A percentile compares a stretch with the other conserved stretches of the same genome.
phyloP scores from a whole-genome alignment of 1,140 invertebrate genomes.

The Leptestheria dahalacensis region DNA sequence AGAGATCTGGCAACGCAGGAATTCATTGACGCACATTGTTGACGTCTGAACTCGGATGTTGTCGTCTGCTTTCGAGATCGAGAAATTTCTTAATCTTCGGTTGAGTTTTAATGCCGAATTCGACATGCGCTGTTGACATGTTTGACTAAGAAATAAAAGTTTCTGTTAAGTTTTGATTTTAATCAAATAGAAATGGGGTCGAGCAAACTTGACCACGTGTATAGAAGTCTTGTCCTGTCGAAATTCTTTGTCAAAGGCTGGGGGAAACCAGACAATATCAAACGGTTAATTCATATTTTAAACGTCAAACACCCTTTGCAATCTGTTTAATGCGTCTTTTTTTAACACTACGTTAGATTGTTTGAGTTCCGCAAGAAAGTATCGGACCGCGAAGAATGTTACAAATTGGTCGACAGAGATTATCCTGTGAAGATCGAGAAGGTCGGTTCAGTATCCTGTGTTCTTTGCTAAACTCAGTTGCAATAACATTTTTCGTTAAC shows the following conservation, averaged over 20 bases:
- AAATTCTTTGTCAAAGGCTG: conserved; percentile 94
- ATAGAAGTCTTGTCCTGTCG: conserved; percentile 71
- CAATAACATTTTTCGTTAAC: conserved; percentile 9
- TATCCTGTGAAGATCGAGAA: conserved; percentile 82
- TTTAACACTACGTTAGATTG: conserved; percentile 43
- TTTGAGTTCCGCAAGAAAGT: conserved; percentile 81
- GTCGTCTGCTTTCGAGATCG: no score
- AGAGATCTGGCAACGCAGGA: not conserved
- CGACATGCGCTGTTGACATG: no score
- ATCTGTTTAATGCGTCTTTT: conserved; percentile 18
- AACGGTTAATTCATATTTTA: conserved; percentile 42
- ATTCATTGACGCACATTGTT: not conserved
- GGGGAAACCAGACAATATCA: conserved; percentile 82
- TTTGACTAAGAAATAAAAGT: no score
- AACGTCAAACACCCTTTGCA: conserved; percentile 5
- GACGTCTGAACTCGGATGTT: not conserved
- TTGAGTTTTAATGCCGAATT: no score
- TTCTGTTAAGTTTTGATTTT: no score
- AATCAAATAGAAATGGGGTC: conserved; percentile 7
- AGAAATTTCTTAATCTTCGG: no score
- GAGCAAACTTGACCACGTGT: conserved; percentile 63
- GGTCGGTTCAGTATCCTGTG: no score
- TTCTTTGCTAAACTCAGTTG: conserved; percentile 1
- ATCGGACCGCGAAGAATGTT: conserved; percentile 64
- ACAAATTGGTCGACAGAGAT: conserved; percentile 58